These are phyloP conservation scores for Sebastolobus altivelis DNA, from an alignment of 2,797 vertebrate genomes.

Conservation along the genomic window DNA sequence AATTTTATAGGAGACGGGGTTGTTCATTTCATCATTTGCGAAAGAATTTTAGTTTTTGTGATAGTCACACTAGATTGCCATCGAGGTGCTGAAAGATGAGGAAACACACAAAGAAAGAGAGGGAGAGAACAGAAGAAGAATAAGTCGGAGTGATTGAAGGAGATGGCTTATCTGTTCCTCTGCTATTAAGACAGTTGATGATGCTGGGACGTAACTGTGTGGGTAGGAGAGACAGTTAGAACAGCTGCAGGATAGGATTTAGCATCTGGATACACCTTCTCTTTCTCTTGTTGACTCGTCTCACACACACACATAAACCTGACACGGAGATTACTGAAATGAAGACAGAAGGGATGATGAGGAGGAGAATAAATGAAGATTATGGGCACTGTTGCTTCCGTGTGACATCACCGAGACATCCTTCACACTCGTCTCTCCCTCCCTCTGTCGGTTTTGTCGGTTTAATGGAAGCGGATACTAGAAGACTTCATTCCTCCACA, in stretches of 20 bases:
- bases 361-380: slow-evolving; percentile 23
- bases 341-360: slow-evolving; percentile 13
- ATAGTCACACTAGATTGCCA: background rate
- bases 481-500: slow-evolving; percentile 52
- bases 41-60: background rate
- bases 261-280: slow-evolving; percentile 60
- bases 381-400: slow-evolving; percentile 13
- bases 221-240: background rate
- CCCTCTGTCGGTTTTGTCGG: slow-evolving; percentile 30
- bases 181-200: slow-evolving; percentile 21
- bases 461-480: slow-evolving; percentile 57
- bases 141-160: slow-evolving; percentile 18
- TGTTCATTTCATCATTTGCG: background rate
- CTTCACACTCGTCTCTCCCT: background rate
- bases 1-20: background rate
- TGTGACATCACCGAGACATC: slow-evolving; percentile 15
- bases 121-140: background rate
- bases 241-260: slow-evolving; percentile 57
- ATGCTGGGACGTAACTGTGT: background rate
- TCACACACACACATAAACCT: background rate
- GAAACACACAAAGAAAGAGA: background rate
- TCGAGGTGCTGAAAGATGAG: slow-evolving; percentile 4
- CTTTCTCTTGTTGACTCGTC: background rate
- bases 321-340: slow-evolving; percentile 34
- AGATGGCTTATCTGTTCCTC: slow-evolving; percentile 64